Percentiles rank a stretch among this genome's conserved stretches.
phyloP scores from a whole-genome alignment of 2,888 invertebrate genomes.

The Apantesis nais region DNA sequence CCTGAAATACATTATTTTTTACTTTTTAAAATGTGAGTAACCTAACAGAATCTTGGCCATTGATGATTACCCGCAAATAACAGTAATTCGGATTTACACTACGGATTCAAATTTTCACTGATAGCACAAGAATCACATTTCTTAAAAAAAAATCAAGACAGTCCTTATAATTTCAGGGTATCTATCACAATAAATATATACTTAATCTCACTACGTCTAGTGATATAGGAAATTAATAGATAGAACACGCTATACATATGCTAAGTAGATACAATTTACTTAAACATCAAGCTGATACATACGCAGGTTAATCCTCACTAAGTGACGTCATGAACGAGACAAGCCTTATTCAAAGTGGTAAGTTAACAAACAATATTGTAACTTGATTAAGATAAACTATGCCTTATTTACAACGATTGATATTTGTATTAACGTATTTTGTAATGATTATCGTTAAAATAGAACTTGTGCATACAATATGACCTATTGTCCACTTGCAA shows the following conservation, averaged over 20 bases:
- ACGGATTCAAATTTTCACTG: too few relatives aligned
- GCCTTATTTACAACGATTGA: neutral
- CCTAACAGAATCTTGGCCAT: too few relatives aligned
- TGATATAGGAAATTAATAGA: neutral
- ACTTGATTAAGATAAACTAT: conserved; percentile 27
- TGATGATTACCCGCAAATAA: too few relatives aligned
- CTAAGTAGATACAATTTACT: neutral
- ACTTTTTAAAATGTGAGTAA: too few relatives aligned
- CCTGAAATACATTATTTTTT: too few relatives aligned
- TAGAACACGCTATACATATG: neutral
- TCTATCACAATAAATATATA: too few relatives aligned
- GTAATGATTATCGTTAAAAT: neutral
- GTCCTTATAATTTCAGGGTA: too few relatives aligned
- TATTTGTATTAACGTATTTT: neutral
- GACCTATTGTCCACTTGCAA: neutral
- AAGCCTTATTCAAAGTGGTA: conserved; percentile 40
- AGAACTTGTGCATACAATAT: neutral
- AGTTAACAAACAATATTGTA: conserved; percentile 37
- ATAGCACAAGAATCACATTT: too few relatives aligned
- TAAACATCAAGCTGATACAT: conserved; percentile 13
- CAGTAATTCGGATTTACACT: too few relatives aligned
- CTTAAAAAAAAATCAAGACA: too few relatives aligned
- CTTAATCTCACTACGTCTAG: neutral
- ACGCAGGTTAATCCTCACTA: conserved; percentile 37
- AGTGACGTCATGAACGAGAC: conserved; percentile 27